Evolutionary conservation across 2,113 vertebrate species (phyloP), one percentile per base, ranked within the genome.

Genomic region (Nothobranchius furzeri): DNA sequence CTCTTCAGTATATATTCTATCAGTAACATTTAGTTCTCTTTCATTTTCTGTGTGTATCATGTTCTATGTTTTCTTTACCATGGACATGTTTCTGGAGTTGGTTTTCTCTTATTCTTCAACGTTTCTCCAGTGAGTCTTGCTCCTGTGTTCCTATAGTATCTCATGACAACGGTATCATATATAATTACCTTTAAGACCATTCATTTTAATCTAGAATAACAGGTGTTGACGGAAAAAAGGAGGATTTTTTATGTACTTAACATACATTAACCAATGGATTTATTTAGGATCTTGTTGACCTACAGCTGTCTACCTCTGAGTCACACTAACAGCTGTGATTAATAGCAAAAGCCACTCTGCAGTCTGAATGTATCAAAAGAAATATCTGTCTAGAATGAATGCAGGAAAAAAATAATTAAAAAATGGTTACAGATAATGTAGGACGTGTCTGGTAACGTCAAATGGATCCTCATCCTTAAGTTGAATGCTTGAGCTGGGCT

Each of bases 331-430:
- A 65, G 62, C 45, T 72, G 67, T 60, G 54, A 51, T 40, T 37
- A 42, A 54, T 51, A 36, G 45, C 51, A 65, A 64, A 35, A 43
- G 30, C 35, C 64, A 55, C 48, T 36, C 24, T 64, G 57, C 65
- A 57, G 56, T 13, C 66, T 42, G 63, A 77, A 57, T n/a, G 35
- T 25, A 12, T 49, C 43, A 55, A 4, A 43, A 57, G 60, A 64
- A 71, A 60, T 68, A 78, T 64, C 65, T 79, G 79, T 76, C 57
- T 14, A 46, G 74, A 68, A 61, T 17, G 49, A 64, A 66, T 66
- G 49, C 55, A 12, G 35, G 60, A 68, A 70, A 63, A 73, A 88
- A 82, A 88, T 79, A 85, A 85, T 89, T 82, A 78, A 81, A 78
- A 48, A 30, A 74, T 75, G 63, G 66, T 83, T 58, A 56, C 57